phyloP scores from a whole-genome alignment of 2,797 vertebrate genomes.

The Phaenicophaeus curvirostris region DNA sequence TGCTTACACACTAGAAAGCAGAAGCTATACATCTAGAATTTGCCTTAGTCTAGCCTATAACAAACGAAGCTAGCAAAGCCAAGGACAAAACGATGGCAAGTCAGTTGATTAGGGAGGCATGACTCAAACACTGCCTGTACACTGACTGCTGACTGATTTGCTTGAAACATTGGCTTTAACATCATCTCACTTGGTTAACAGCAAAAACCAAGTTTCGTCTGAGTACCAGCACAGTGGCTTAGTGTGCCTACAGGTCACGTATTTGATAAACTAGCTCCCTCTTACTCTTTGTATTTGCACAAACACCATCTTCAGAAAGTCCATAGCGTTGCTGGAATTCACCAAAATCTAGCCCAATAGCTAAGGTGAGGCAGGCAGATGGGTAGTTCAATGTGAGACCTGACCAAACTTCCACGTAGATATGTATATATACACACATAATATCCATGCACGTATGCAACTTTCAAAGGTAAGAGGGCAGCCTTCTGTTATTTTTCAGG shows the following conservation, averaged over 20 bases:
- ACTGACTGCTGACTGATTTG: not conserved
- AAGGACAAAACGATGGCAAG: not conserved
- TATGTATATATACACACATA: not conserved
- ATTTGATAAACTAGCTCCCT: not conserved
- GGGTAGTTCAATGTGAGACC: not conserved
- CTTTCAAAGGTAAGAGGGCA: not conserved
- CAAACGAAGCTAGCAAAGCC: not conserved
- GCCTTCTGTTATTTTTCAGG: not conserved
- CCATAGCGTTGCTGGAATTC: not conserved
- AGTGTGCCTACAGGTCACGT: not conserved
- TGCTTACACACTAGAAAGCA: not conserved
- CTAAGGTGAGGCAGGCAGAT: not conserved
- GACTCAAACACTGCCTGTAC: not conserved
- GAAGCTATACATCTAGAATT: not conserved
- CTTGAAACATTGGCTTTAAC: not conserved
- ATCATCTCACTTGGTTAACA: not conserved
- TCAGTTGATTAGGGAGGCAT: not conserved
- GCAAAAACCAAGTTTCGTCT: not conserved
- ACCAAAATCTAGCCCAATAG: not conserved
- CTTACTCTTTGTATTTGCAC: not conserved
- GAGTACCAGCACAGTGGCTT: not conserved
- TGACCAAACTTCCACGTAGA: not conserved
- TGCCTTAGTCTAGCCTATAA: not conserved
- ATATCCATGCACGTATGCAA: not conserved
- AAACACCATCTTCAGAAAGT: not conserved